Percentiles rank a stretch among this genome's conserved stretches.
Conservation (phyloP, 1,140 invertebrate species). For the Coelopa frigida region DNA sequence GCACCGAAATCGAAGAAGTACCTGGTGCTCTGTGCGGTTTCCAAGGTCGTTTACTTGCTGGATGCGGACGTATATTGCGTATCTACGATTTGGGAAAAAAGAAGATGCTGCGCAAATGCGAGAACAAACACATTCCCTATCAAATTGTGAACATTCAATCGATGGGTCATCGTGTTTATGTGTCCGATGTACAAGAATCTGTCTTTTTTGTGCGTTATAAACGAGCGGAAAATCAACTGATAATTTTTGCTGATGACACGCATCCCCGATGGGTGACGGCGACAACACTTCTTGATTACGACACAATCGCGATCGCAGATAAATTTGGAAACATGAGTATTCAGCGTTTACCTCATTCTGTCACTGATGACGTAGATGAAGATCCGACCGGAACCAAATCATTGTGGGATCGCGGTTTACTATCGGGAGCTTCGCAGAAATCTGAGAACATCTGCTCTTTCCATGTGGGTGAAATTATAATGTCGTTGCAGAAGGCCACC, state of each 20-base stretch:
- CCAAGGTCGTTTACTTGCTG: conserved; percentile 85
- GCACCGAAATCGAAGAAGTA: conserved; percentile 90
- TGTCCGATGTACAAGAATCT: conserved; percentile 94
- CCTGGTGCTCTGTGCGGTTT: conserved; percentile 84
- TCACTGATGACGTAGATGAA: conserved; percentile 96
- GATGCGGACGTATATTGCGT: conserved; percentile 84
- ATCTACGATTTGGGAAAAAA: conserved; percentile 97
- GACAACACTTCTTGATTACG: conserved; percentile 90
- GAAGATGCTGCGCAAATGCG: conserved; percentile 94
- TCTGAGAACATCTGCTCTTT: conserved; percentile 87
- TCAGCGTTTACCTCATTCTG: conserved; percentile 79
- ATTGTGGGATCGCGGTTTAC: conserved; percentile 92
- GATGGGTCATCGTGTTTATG: conserved; percentile 88
- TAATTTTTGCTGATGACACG: conserved; percentile 97
- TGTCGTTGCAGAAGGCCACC: conserved; percentile 87
- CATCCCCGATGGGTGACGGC: conserved; percentile 94
- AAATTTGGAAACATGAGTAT: conserved; percentile 98
- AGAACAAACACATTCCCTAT: conserved; percentile 98
- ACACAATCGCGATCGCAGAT: conserved; percentile 92
- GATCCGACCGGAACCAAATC: conserved; percentile 98
- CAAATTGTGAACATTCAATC: conserved; percentile 89
- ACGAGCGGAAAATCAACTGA: conserved; percentile 91
- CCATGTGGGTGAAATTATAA: conserved; percentile 92
- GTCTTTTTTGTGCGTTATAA: conserved; percentile 96
- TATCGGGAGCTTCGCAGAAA: conserved; percentile 98